phyloP scores from a whole-genome alignment of 2,113 vertebrate species.

The Hemichromis elongatus region DNA sequence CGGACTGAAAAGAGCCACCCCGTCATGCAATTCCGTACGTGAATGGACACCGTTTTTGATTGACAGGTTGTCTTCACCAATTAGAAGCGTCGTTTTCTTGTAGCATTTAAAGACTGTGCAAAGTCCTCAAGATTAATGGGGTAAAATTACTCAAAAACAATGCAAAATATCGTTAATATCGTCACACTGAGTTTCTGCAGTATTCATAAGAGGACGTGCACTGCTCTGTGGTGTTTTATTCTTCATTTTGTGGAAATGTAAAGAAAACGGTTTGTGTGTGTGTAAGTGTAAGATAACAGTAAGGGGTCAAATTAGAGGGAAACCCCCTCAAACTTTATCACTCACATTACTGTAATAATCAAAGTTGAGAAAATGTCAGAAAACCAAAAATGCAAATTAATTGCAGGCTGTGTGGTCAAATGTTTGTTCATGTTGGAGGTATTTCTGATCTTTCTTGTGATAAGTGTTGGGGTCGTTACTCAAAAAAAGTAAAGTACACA shows the following conservation, averaged over 20 bases:
- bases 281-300: background rate
- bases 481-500: background rate
- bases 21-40: slow-evolving; percentile 74
- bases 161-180: background rate
- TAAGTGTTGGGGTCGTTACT: background rate
- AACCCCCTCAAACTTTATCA: background rate
- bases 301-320: background rate
- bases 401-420: too few species aligned
- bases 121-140: slow-evolving; percentile 59
- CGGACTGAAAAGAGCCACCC: slow-evolving; percentile 78
- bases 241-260: background rate
- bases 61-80: slow-evolving; percentile 71
- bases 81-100: slow-evolving; percentile 73
- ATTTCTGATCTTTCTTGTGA: background rate
- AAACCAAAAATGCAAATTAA: background rate
- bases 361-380: background rate
- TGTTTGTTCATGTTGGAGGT: background rate
- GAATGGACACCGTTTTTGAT: slow-evolving; percentile 80
- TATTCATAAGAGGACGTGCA: background rate
- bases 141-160: background rate
- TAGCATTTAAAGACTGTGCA: slow-evolving; percentile 66
- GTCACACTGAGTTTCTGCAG: background rate
- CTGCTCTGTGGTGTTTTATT: background rate
- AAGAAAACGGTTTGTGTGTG: background rate
- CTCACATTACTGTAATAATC: background rate